Percentiles rank a stretch among this genome's conserved stretches.
These are phyloP conservation scores for Acrossocheilus wenchowensis DNA, from an alignment of 2,797 vertebrate species.

Conservation along the genomic window DNA sequence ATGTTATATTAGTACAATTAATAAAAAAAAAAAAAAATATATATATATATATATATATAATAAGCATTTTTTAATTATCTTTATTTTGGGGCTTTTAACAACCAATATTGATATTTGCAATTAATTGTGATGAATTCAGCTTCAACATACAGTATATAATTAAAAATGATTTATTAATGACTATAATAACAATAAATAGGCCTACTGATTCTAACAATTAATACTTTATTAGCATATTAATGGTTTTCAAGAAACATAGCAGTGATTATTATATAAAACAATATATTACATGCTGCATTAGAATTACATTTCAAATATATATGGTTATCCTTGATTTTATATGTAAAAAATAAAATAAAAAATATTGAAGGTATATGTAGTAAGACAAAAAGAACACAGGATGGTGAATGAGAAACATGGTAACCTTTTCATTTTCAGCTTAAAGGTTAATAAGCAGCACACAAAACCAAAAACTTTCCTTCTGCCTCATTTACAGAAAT, in stretches of 20 bases:
- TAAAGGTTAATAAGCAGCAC: constrained; percentile 77
- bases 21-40: neutral
- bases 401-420: constrained; percentile 58
- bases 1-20: neutral
- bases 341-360: constrained; percentile 9
- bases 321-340: neutral
- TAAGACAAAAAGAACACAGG: constrained; percentile 47
- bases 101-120: neutral
- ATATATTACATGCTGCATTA: neutral
- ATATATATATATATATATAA: neutral
- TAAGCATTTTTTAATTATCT: neutral
- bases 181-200: neutral
- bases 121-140: neutral
- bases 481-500: constrained; percentile 61
- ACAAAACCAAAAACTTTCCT: constrained; percentile 62
- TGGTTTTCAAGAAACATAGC: neutral
- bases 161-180: neutral
- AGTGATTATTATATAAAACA: neutral
- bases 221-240: neutral
- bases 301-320: neutral
- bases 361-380: constrained; percentile 49
- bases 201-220: neutral
- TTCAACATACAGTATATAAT: neutral
- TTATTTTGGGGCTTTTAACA: neutral
- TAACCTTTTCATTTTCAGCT: constrained; percentile 73